Base-by-base conservation (phyloP, 2,797 vertebrate species). In the Chromobotia macracanthus region DNA sequence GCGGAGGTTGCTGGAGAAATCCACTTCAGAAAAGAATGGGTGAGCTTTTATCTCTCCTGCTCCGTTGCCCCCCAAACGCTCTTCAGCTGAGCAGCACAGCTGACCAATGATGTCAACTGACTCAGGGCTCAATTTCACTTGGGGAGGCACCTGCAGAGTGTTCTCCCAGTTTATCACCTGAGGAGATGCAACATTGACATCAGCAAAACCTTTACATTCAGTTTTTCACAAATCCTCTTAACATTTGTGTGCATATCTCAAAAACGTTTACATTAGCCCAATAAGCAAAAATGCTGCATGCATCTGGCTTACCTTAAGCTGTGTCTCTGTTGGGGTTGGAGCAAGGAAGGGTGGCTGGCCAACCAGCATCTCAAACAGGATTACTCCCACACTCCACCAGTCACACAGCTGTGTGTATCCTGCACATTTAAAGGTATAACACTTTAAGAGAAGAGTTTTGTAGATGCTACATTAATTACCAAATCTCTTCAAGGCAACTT, bases 331-430 rank as follows among this genome's bases (percentile, higher is more conserved):
- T 73, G 98, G 98, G 1, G 96, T 98, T 15, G 98, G 87, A 80
- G 98, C 97, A 87, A 98, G 90, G 81, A 99, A 99, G 23, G 98
- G 98, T 0, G 98, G 98, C 85, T 99, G 97, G 71, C 98, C 98
- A 82, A 99, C 98, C 85, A 99, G 87, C 98, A 99, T 99, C 92
- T 99, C 98, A 83, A 98, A 99, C 75, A 99, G 94, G 90, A 99
- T 99, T 84, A 99, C 98, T 3, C 98, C 98, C 25, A 99, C 98
- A n/a, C 97, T 99, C 98, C 98, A 99, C 98, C 98, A 99, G 90
- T 99, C 98, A 89, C 98, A 99, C 77, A 99, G 94, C 92, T 99
- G 98, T 68, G 97, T 99, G 89, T 99, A 99, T 55, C 98, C 98
- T 99, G 92, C 83, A 93, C 87, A 85, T 72, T 23, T 72, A 41